phyloP scores from a whole-genome alignment of 2,888 invertebrate genomes.

The Nephrotoma flavescens region DNA sequence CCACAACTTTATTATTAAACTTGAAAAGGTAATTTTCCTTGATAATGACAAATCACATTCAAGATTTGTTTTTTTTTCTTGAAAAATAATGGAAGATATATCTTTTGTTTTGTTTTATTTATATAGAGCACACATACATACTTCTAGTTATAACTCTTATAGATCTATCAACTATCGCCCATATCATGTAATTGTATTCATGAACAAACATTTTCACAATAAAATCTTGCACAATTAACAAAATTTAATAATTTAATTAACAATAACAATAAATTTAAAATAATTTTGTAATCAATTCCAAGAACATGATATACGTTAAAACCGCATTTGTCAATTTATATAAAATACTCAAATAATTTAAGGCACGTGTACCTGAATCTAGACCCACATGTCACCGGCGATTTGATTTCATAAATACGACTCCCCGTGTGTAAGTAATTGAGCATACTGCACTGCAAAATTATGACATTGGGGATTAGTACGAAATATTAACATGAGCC shows the following conservation, averaged over 20 bases:
- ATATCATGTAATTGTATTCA: background rate
- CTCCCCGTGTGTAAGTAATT: too few relatives aligned
- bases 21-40: background rate
- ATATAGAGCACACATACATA: too few relatives aligned
- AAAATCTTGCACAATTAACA: background rate
- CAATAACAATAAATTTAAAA: background rate
- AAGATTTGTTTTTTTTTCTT: background rate
- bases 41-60: background rate
- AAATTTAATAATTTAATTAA: background rate
- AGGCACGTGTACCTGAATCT: too few relatives aligned
- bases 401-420: too few relatives aligned
- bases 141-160: too few relatives aligned
- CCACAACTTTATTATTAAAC: background rate
- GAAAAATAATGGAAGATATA: too few relatives aligned
- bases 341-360: background rate
- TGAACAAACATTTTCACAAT: background rate
- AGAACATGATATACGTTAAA: background rate
- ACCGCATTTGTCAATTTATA: background rate
- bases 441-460: background rate
- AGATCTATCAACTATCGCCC: background rate
- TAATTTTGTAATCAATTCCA: background rate
- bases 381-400: too few relatives aligned
- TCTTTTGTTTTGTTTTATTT: too few relatives aligned
- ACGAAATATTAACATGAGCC: background rate
- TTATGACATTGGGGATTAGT: background rate